Evolutionary conservation across 1,140 invertebrate genomes (phyloP).

Genomic region (Hycleus phaleratus): DNA sequence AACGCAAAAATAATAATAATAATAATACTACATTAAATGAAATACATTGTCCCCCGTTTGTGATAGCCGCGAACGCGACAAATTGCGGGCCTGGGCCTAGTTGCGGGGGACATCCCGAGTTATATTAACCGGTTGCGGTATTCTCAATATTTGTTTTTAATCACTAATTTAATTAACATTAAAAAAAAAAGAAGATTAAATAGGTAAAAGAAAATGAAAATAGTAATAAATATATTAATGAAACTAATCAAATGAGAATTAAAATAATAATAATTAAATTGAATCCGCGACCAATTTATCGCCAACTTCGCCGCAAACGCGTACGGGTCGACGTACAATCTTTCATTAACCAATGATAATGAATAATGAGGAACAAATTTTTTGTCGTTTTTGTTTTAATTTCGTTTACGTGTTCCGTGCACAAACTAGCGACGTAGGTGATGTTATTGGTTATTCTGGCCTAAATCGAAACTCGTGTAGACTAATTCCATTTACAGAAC

Average conservation of each 20-base stretch:
- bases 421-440: constrained; percentile 34
- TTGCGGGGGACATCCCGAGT: constrained; percentile 15
- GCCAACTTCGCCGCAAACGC: constrained; percentile 11
- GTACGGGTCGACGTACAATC: constrained; percentile 16
- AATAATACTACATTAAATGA: background rate
- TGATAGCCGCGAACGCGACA: constrained; percentile 15
- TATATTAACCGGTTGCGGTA: constrained; percentile 4
- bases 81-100: constrained; percentile 11
- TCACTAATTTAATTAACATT: too few species aligned
- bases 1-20: too few species aligned
- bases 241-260: background rate
- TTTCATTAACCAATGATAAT: background rate
- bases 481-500: constrained; percentile 42
- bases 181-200: too few species aligned
- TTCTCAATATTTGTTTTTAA: background rate
- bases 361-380: background rate
- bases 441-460: constrained; percentile 38
- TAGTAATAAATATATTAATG: background rate
- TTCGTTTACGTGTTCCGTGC: constrained; percentile 24
- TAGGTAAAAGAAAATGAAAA: background rate
- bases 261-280: background rate
- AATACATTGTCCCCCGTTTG: constrained; percentile 10
- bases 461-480: constrained; percentile 43
- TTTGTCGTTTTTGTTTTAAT: too few species aligned
- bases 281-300: constrained; percentile 5